phyloP scores from a whole-genome alignment of 2,113 vertebrate species.

The Ammospiza caudacuta region DNA sequence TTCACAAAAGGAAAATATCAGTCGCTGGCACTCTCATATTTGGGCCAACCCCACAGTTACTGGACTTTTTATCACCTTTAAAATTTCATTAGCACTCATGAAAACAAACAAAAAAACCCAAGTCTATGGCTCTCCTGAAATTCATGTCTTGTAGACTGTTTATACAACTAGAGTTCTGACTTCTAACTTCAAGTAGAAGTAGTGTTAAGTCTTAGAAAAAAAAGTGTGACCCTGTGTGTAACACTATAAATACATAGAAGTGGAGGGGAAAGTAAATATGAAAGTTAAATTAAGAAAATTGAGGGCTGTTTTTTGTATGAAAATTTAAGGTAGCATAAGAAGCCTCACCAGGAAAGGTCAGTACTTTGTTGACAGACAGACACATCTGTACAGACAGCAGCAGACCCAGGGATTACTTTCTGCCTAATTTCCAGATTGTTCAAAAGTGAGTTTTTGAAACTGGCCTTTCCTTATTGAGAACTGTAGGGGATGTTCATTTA shows the following conservation, averaged over 20 bases:
- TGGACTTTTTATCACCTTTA: not conserved
- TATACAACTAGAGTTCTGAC: not conserved
- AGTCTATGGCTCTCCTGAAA: not conserved
- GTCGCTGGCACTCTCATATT: not conserved
- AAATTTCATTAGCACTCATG: not conserved
- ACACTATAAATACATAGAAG: not conserved
- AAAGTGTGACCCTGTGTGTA: accelerated
- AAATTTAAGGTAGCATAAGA: not conserved
- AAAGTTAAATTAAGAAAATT: not conserved
- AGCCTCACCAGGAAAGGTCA: not conserved
- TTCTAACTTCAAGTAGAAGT: not conserved
- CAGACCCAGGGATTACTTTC: not conserved
- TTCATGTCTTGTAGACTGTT: not conserved
- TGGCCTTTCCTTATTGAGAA: not conserved
- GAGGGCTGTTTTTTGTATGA: not conserved
- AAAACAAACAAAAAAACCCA: not conserved
- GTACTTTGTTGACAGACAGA: not conserved
- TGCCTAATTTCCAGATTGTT: not conserved
- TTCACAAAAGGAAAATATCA: not conserved
- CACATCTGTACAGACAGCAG: not conserved
- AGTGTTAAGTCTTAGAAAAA: not conserved
- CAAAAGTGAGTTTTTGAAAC: not conserved
- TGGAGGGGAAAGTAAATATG: not conserved
- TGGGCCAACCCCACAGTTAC: not conserved
- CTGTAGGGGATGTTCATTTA: not conserved